Base-by-base conservation (phyloP, 1,140 invertebrate species). In the Gonatopus flavifemur region DNA sequence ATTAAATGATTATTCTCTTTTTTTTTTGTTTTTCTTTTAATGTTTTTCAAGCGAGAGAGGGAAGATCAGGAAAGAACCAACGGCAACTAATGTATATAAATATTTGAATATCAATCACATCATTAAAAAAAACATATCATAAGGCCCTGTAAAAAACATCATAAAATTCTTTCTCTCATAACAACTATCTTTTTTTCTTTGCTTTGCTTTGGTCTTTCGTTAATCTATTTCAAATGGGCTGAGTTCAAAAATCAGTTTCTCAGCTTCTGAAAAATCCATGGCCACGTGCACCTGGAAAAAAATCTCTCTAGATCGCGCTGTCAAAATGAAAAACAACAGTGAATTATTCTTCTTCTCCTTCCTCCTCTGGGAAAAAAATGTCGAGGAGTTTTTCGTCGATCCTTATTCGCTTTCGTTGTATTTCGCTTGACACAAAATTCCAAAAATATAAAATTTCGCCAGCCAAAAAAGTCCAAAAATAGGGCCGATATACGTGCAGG, bases 371-470 rank as follows among this genome's bases (percentile, higher is more conserved):
- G 59, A 44, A 59, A 50, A 51, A 59, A 52, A 57, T 52, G 35
- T 48, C 41, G 48, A 12, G 22, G 18, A 24, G 16, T 36, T 49
- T 45, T 28, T 22, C 12, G 60, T n/a, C n/a, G n/a, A n/a, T n/a
- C n/a, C n/a, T n/a, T n/a, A n/a, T n/a, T n/a, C n/a, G n/a, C n/a
- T n/a, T n/a, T n/a, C n/a, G n/a, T n/a, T n/a, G n/a, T n/a, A n/a
- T n/a, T n/a, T n/a, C n/a, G n/a, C n/a, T n/a, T 36, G 47, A 28
- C 50, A 59, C 66, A 74, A 74, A 72, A 73, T 72, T 74, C 76
- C 74, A 78, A 78, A 78, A 78, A 78, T 78, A 77, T 77, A 78
- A 78, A 78, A 77, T 75, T 55, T 70, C 62, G 69, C 74, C 74
- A 77, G 74, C 73, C 74, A 77, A 78, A 74, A 76, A 70, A 62